Percentiles rank a stretch among this genome's conserved stretches.
Conservation (phyloP, 2,888 invertebrate species). For the Nephrocerus scutellatus region DNA sequence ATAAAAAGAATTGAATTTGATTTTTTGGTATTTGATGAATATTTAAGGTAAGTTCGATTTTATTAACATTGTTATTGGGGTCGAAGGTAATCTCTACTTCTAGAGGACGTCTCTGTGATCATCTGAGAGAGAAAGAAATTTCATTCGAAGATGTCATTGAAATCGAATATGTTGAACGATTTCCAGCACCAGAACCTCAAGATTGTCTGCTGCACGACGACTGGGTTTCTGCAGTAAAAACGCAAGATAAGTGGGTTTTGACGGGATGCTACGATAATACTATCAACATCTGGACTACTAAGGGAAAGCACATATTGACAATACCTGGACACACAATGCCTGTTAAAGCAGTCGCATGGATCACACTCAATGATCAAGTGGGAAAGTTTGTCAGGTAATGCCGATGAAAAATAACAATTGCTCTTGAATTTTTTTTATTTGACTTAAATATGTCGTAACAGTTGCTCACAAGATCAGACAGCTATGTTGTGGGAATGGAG, state of each 20-base stretch:
- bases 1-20: constrained; percentile 64
- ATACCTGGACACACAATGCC: constrained; percentile 82
- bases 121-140: constrained; percentile 66
- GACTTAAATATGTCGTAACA: constrained; percentile 31
- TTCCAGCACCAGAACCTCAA: constrained; percentile 86
- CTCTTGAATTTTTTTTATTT: constrained; percentile 8
- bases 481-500: constrained; percentile 87
- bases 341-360: constrained; percentile 84
- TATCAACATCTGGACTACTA: constrained; percentile 79
- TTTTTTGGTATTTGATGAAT: constrained; percentile 78
- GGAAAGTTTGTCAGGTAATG: constrained; percentile 68
- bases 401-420: background rate
- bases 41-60: constrained; percentile 56
- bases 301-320: constrained; percentile 75
- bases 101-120: constrained; percentile 55
- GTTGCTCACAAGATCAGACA: constrained; percentile 88
- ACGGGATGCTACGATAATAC: constrained; percentile 93
- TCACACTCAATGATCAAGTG: constrained; percentile 58
- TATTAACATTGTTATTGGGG: too few species aligned
- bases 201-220: constrained; percentile 92
- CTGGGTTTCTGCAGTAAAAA: constrained; percentile 89
- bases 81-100: background rate
- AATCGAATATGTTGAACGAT: constrained; percentile 85
- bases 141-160: constrained; percentile 80
- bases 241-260: constrained; percentile 68